Conservation (phyloP, 2,797 vertebrate species). For the Leuciscus waleckii region DNA sequence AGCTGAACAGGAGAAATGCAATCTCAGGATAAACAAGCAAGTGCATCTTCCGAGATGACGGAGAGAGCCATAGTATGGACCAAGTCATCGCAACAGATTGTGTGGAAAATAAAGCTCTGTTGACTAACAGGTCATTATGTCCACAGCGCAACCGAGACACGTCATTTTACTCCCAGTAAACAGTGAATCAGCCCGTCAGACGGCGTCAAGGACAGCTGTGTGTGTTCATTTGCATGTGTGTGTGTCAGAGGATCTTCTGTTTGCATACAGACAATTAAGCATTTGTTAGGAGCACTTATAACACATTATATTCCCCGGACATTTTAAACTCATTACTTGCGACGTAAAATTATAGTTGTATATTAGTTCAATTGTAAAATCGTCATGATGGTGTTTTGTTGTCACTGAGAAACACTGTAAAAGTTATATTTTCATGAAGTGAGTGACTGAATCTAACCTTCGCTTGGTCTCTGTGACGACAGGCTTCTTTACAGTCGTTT, state of each 20-base stretch:
- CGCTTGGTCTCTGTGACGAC: slow-evolving; percentile 69
- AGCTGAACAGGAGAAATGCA: neutral
- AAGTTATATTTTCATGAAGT: neutral
- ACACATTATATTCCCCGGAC: neutral
- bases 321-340: neutral
- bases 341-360: too few species aligned
- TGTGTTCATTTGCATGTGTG: neutral
- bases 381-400: neutral
- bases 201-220: neutral
- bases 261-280: neutral
- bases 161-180: neutral
- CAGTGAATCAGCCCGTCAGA: neutral
- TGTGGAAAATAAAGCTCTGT: neutral
- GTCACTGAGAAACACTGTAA: neutral
- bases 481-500: slow-evolving; percentile 71
- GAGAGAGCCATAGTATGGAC: neutral
- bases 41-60: neutral
- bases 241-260: neutral
- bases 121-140: neutral
- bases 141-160: neutral
- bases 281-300: neutral
- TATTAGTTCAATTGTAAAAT: neutral
- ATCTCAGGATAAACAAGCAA: too few species aligned
- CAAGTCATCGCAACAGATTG: neutral
- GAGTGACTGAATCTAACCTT: slow-evolving; percentile 63